Evolutionary conservation across 2,113 vertebrate genomes (phyloP).

Genomic region (Gobio gobio): DNA sequence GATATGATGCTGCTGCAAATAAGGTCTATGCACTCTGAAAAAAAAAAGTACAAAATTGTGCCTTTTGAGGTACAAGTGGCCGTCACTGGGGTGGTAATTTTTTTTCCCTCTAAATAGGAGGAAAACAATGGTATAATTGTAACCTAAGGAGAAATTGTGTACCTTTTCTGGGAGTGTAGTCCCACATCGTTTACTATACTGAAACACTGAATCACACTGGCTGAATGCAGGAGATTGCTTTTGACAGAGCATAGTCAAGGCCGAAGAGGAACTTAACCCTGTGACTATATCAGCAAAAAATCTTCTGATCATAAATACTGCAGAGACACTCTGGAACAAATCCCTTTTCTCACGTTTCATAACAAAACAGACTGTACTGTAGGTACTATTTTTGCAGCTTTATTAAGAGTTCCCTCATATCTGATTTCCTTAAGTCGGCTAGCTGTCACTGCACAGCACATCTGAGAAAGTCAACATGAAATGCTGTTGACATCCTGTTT

Average conservation of each 20-base stretch:
- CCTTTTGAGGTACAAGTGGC: no score
- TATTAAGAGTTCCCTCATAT: background rate
- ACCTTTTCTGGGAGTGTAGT: background rate
- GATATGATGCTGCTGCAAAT: no score
- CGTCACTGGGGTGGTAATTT: no score
- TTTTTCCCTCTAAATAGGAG: no score
- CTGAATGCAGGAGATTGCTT: background rate
- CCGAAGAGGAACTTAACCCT: background rate
- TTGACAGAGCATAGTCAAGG: background rate
- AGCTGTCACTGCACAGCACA: background rate
- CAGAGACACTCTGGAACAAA: conserved; percentile 10
- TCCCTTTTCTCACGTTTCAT: background rate
- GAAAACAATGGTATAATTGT: no score
- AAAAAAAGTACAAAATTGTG: no score
- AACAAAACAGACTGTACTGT: background rate
- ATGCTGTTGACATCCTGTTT: background rate
- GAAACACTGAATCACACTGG: background rate
- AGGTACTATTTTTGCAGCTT: background rate
- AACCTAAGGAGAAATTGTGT: no score
- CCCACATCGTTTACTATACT: background rate
- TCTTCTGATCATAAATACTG: conserved; percentile 21
- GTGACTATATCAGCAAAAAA: background rate
- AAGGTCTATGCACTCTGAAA: no score
- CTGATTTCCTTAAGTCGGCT: background rate
- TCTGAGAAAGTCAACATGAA: background rate